Evolutionary conservation across 2,113 vertebrate species (phyloP).

Genomic region (Hydrochoerus hydrochaeris): DNA sequence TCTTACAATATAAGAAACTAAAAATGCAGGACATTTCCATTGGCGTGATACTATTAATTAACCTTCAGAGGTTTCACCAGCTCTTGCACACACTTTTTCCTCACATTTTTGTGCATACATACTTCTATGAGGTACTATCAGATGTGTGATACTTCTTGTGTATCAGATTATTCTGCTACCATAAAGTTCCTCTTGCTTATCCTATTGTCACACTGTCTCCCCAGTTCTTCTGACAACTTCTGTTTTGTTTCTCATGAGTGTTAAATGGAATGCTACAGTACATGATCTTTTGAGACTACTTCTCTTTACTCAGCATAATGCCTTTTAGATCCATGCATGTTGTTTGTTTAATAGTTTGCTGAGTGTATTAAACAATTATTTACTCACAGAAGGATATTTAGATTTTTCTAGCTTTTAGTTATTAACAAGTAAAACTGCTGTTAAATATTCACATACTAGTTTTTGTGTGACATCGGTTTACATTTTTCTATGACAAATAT

Average conservation of each 20-base stretch:
- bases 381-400: background rate
- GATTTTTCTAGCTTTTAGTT: background rate
- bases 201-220: background rate
- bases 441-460: background rate
- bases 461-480: background rate
- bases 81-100: background rate
- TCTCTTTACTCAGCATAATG: background rate
- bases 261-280: background rate
- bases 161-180: background rate
- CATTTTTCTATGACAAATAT: background rate
- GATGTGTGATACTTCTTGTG: background rate
- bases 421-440: background rate
- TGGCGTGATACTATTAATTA: background rate
- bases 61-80: background rate
- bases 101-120: background rate
- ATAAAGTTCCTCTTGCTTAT: background rate
- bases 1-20: background rate
- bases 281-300: background rate
- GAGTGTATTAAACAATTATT: background rate
- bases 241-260: background rate
- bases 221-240: background rate
- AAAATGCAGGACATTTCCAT: background rate
- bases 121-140: background rate
- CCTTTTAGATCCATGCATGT: background rate
- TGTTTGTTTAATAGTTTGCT: background rate